A percentile compares a stretch with the other conserved stretches of the same genome.
phyloP scores from a whole-genome alignment of 2,113 vertebrate species.

The Hystrix cristata region DNA sequence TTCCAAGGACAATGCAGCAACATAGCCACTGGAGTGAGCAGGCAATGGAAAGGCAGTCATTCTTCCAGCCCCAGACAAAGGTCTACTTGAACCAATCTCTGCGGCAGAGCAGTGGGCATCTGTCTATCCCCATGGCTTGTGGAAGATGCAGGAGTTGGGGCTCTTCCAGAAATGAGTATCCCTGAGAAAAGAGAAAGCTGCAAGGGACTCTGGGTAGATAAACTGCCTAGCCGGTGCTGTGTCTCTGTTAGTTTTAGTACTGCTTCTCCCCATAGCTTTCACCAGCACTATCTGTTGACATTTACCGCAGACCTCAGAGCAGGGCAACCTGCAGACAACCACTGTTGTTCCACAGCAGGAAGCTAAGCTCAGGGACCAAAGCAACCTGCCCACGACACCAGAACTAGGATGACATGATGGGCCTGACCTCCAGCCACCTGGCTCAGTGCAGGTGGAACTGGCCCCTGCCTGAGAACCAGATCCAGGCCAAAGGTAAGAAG shows the following conservation, averaged over 20 bases:
- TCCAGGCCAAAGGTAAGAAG: background rate
- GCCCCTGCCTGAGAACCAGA: background rate
- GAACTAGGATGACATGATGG: background rate
- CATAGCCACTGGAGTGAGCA: background rate
- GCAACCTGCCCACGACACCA: background rate
- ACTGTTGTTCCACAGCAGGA: background rate
- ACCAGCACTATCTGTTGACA: background rate
- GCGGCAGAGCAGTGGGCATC: background rate
- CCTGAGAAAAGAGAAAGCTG: background rate
- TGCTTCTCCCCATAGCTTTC: background rate
- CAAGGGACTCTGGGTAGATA: background rate
- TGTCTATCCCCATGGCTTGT: background rate
- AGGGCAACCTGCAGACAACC: background rate
- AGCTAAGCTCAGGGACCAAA: background rate
- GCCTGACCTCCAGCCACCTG: background rate
- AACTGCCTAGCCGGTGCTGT: background rate
- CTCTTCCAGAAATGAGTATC: background rate
- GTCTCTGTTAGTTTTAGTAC: background rate
- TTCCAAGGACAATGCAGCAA: background rate
- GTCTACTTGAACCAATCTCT: background rate
- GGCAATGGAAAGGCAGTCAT: background rate
- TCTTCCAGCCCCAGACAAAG: background rate
- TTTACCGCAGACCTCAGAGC: background rate
- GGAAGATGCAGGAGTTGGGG: background rate
- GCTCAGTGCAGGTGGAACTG: background rate